phyloP scores from a whole-genome alignment of 92 coral and sea anemone species.

The Actinernus sp. region DNA sequence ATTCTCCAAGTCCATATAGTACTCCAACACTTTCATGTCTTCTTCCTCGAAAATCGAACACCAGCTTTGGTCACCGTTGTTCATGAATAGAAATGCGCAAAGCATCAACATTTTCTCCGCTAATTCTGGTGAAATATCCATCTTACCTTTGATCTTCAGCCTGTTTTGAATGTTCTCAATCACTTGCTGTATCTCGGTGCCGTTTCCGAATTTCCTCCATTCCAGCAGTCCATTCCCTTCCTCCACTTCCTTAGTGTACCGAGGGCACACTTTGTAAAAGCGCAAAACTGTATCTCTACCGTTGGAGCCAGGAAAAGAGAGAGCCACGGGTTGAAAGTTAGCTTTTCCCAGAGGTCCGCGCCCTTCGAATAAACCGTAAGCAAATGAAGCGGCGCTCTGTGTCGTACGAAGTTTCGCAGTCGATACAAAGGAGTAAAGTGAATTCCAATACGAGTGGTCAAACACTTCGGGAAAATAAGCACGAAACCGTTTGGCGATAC shows the following conservation, averaged over 20 bases:
- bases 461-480: conserved; percentile 65
- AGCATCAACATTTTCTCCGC: conserved; percentile 60
- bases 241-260: conserved; percentile 42
- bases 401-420: conserved; percentile 79
- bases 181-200: conserved; percentile 59
- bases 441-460: conserved; percentile 69
- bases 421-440: conserved; percentile 67
- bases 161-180: conserved; percentile 26
- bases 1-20: conserved; percentile 68
- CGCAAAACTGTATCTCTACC: conserved; percentile 72
- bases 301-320: conserved; percentile 70
- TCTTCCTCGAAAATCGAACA: conserved; percentile 75
- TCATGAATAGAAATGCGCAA: conserved; percentile 87
- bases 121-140: conserved; percentile 31
- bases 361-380: conserved; percentile 86
- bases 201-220: conserved; percentile 12
- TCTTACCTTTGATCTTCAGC: conserved; percentile 58
- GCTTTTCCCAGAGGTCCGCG: conserved; percentile 61
- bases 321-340: conserved; percentile 83
- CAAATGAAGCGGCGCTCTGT: conserved; percentile 89
- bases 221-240: conserved; percentile 40
- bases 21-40: conserved; percentile 80
- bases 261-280: conserved; percentile 70
- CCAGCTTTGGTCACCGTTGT: conserved; percentile 67
- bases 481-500: conserved; percentile 70